Evolutionary conservation across 2,888 invertebrate species (phyloP).

Genomic region (Mythimna pallens): DNA sequence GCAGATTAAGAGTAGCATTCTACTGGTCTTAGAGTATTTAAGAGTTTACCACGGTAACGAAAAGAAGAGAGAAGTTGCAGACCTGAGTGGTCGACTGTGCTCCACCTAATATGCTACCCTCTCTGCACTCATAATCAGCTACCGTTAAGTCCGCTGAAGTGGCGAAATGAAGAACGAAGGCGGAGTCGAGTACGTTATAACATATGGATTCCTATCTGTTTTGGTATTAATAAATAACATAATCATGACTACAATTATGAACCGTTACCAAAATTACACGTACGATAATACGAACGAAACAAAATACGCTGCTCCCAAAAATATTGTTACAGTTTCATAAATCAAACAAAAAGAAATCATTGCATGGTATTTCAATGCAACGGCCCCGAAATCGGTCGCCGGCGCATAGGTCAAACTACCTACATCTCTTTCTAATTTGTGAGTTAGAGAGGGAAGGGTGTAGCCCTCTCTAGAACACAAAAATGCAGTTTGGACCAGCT

Average conservation of each 20-base stretch:
- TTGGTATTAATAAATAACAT: constrained; percentile 21
- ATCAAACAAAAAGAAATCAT: constrained; percentile 60
- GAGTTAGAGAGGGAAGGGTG: constrained; percentile 69
- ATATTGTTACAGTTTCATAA: constrained; percentile 52
- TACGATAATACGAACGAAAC: not conserved
- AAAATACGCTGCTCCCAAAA: constrained; percentile 31
- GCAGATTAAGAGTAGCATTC: no score
- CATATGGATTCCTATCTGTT: not conserved
- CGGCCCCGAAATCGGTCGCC: constrained; percentile 73
- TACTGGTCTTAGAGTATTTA: no score
- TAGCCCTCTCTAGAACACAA: constrained; percentile 73
- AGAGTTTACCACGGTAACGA: no score
- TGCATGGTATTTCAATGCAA: constrained; percentile 48
- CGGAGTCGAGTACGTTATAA: not conserved
- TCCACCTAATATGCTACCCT: not conserved
- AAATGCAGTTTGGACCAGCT: constrained; percentile 65
- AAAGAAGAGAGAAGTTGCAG: no score
- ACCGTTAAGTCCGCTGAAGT: not conserved
- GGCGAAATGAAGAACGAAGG: not conserved
- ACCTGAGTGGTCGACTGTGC: not conserved
- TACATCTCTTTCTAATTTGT: constrained; percentile 65
- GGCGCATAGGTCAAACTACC: constrained; percentile 74
- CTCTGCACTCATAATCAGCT: no score
- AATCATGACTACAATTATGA: constrained; percentile 9
- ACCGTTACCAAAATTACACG: constrained; percentile 38